Evolutionary conservation across 2,797 vertebrate genomes (phyloP).

Genomic region (Sibirionetta formosa): DNA sequence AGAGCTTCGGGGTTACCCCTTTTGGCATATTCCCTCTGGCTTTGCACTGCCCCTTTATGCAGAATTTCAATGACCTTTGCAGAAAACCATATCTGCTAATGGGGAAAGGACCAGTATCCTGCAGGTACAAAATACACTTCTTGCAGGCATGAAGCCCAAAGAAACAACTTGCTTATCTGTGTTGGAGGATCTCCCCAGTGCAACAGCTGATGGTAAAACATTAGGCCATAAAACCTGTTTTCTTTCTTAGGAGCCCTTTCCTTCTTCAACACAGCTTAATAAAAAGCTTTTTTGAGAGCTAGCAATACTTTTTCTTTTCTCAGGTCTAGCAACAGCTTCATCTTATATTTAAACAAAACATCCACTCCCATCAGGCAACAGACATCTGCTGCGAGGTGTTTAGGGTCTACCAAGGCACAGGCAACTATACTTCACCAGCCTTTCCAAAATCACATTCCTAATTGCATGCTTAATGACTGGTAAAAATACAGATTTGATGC

Average conservation of each 20-base stretch:
- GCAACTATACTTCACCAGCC: neutral
- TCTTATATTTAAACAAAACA: neutral
- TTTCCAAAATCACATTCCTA: neutral
- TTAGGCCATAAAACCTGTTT: rapidly evolving
- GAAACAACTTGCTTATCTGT: rapidly evolving
- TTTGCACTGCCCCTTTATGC: neutral
- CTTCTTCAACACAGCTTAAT: neutral
- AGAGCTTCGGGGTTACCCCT: neutral
- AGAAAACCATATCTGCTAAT: neutral
- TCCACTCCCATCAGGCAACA: neutral
- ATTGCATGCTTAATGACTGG: conserved; percentile 6
- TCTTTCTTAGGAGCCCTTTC: neutral
- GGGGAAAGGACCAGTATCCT: neutral
- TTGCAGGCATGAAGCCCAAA: rapidly evolving
- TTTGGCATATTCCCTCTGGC: neutral
- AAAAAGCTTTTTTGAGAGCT: neutral
- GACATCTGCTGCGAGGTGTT: neutral
- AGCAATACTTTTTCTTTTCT: neutral
- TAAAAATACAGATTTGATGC: neutral
- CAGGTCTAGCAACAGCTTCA: neutral
- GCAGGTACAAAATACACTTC: rapidly evolving
- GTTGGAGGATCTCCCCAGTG: rapidly evolving
- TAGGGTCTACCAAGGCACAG: neutral
- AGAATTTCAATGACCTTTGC: neutral
- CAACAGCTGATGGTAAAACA: neutral